phyloP scores from a whole-genome alignment of 1,140 invertebrate genomes.

The Heliconius congener region DNA sequence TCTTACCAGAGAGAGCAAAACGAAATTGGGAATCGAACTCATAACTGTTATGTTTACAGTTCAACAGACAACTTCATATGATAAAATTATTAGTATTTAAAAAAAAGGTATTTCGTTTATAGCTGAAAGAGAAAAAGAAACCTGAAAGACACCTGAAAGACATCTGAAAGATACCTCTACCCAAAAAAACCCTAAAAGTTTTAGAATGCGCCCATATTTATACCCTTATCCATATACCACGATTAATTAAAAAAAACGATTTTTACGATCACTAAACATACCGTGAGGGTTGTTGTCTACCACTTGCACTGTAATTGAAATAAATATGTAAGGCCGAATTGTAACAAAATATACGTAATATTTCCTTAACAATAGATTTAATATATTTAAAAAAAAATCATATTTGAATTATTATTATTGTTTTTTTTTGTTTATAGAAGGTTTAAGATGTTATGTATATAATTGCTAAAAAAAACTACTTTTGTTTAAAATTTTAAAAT shows the following conservation, averaged over 20 bases:
- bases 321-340: neutral
- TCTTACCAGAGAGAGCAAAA: too few species aligned
- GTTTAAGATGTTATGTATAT: neutral
- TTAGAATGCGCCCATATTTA: neutral
- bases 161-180: neutral
- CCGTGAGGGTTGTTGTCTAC: slow-evolving; percentile 39
- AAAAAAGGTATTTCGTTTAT: neutral
- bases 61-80: neutral
- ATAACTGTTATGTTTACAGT: too few species aligned
- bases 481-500: neutral
- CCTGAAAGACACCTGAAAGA: neutral
- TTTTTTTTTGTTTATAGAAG: neutral
- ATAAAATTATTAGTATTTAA: neutral
- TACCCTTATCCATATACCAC: neutral
- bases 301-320: slow-evolving; percentile 45
- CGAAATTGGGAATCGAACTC: too few species aligned
- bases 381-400: neutral
- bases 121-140: slow-evolving; percentile 7
- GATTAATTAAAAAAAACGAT: neutral
- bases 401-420: neutral
- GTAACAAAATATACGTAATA: neutral
- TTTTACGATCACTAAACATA: neutral
- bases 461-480: too few species aligned
- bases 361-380: neutral
- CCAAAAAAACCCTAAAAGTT: neutral